Base-by-base conservation (phyloP, 37 sponge, comb jelly and placozoan genomes). In the Eunapius fragilis region DNA sequence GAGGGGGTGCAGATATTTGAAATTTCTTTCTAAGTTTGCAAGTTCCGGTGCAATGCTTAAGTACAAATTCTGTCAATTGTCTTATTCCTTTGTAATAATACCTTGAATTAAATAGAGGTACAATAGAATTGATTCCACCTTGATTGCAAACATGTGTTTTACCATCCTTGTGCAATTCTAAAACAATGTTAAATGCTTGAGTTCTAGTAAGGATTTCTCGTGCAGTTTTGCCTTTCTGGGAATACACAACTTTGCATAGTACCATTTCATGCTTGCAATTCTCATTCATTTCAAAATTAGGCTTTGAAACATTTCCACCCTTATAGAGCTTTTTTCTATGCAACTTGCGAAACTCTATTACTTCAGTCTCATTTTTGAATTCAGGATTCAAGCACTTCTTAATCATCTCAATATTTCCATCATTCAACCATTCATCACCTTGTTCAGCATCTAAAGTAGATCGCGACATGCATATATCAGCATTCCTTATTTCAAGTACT, bases 21-120 rank as follows among this genome's bases (percentile, higher is more conserved):
- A 79, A 79, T 45, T 1, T 48, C 38, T 78, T 78, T 37, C 27
- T 48, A 67, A 32, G 28, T 67, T 80, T 80, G 28, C 80, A 80
- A 32, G 80, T 80, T 19, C 80, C 80, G 4, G 37, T 80, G 67
- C 80, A 80, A 19, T 67, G 58, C 22, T 80, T 34, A 26, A 80
- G 67, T 67, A 67, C 67, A 25, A 31, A 49, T 28, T 80, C 30
- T 2, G 67, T 68, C 50, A 80, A 31, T 24, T 25, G 31, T 67
- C 80, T 7, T 26, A 67, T 67, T 34, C 67, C 80, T 67, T 48
- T 80, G 24, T 67, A 31, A 80, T 67, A 80, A 28, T 80, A 80
- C 31, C 68, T 80, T 19, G 80, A 49, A 80, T 31, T 25, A 80
- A 80, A 80, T 30, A 68, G 31, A 31, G 50, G 30, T 68, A 68